These are phyloP conservation scores for Drosophila neutralis DNA, from an alignment of 2,888 invertebrate species.

Conservation along the genomic window DNA sequence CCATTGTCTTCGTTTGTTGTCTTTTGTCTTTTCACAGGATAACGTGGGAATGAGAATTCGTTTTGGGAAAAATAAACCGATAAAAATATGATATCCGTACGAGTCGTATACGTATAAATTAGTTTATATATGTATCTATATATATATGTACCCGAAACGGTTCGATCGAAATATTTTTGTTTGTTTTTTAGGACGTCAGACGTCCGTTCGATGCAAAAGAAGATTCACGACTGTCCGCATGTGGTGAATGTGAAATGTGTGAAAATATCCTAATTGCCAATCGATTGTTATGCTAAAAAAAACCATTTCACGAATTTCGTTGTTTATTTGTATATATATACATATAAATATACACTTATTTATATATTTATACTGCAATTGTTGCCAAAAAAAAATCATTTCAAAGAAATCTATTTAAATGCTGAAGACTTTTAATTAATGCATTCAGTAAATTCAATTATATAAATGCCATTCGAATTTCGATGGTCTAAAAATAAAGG, in stretches of 20 bases:
- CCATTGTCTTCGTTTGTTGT: conserved; percentile 75
- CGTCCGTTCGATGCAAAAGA: conserved; percentile 85
- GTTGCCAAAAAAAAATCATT: conserved; percentile 80
- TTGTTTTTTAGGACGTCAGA: conserved; percentile 68
- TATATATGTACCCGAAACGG: conserved; percentile 66
- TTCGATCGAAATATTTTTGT: conserved; percentile 71
- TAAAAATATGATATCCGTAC: conserved; percentile 68
- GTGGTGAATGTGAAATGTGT: conserved; percentile 54
- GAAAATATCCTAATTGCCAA: conserved; percentile 64
- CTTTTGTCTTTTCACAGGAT: conserved; percentile 73
- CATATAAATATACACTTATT: conserved; percentile 24
- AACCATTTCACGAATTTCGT: conserved; percentile 49
- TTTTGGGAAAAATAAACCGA: conserved; percentile 64
- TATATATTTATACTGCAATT: conserved; percentile 28
- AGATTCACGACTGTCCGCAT: conserved; percentile 84
- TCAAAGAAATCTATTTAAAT: conserved; percentile 66
- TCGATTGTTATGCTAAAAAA: conserved; percentile 64
- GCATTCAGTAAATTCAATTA: conserved; percentile 66
- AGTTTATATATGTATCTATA: conserved; percentile 45
- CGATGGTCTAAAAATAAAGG: conserved; percentile 51
- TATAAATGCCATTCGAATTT: conserved; percentile 61
- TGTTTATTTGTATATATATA: conserved; percentile 13
- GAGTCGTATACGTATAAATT: conserved; percentile 64
- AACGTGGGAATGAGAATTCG: conserved; percentile 64
- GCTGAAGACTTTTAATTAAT: conserved; percentile 60